Conservation (phyloP, 2,113 vertebrate species). For the Dicaeum eximium region DNA sequence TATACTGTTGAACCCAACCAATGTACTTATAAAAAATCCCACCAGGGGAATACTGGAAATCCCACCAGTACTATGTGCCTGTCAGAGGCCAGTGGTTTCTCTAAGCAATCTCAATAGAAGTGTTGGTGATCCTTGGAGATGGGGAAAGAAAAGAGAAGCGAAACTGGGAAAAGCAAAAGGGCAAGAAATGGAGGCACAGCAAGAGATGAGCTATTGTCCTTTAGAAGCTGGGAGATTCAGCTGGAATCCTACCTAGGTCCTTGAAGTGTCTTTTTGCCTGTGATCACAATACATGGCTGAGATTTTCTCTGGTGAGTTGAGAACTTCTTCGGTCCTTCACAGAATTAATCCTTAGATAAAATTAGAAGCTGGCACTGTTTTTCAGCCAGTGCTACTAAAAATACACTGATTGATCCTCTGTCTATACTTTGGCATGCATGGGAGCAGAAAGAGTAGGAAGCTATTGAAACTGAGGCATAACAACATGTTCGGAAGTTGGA, state of each 20-base stretch:
- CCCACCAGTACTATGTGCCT: fast-evolving
- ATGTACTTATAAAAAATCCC: neutral
- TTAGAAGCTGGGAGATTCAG: neutral
- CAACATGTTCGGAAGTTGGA: neutral
- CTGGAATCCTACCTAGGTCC: neutral
- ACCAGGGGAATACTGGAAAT: neutral
- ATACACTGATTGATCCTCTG: neutral
- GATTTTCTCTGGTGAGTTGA: neutral
- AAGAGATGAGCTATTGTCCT: neutral
- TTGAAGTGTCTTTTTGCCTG: neutral
- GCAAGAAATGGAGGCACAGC: neutral
- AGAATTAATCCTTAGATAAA: conserved; percentile 27
- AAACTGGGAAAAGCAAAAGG: neutral
- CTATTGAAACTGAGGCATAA: neutral
- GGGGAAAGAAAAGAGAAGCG: neutral
- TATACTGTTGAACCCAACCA: neutral
- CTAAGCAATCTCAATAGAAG: neutral
- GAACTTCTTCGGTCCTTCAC: neutral
- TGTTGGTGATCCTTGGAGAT: neutral
- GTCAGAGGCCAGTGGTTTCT: neutral
- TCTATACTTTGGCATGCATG: neutral
- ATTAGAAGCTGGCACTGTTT: conserved; percentile 26
- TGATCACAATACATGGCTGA: neutral
- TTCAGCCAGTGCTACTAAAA: neutral
- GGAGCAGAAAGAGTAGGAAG: neutral